phyloP scores from a whole-genome alignment of 2,113 vertebrate genomes.

The Dicentrarchus labrax region DNA sequence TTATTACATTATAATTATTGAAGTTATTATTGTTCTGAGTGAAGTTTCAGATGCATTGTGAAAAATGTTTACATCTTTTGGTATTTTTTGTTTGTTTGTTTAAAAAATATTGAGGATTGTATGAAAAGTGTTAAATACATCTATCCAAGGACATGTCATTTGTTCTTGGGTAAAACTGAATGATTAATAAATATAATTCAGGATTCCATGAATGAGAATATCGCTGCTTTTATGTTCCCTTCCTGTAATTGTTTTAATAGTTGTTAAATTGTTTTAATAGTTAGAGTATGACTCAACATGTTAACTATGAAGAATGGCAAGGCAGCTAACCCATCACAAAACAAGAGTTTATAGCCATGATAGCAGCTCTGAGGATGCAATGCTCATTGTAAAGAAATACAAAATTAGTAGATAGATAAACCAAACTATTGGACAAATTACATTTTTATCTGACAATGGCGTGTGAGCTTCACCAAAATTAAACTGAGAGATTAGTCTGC shows the following conservation, averaged over 20 bases:
- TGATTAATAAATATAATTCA: conserved; percentile 59
- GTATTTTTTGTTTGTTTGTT: conserved; percentile 14
- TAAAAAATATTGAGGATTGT: conserved; percentile 58
- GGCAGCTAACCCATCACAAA: no score
- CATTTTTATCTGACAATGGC: no score
- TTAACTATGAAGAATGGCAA: neutral
- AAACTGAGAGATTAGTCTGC: no score
- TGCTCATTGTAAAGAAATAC: no score
- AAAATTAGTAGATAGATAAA: no score
- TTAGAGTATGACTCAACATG: neutral
- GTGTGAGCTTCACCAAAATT: no score
- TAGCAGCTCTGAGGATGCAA: no score
- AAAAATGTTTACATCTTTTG: conserved; percentile 71
- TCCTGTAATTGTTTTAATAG: neutral
- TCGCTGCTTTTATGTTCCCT: conserved; percentile 1
- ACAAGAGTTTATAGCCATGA: no score
- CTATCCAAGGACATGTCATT: conserved; percentile 33
- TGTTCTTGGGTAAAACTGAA: conserved; percentile 57
- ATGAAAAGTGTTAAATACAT: conserved; percentile 44
- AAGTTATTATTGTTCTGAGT: conserved; percentile 65
- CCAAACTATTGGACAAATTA: no score
- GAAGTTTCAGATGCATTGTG: conserved; percentile 71
- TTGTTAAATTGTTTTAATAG: neutral
- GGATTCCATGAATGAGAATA: conserved; percentile 7
- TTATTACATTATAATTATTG: conserved; percentile 47